phyloP scores from a whole-genome alignment of 2,113 vertebrate species.

The Eretmochelys imbricata region DNA sequence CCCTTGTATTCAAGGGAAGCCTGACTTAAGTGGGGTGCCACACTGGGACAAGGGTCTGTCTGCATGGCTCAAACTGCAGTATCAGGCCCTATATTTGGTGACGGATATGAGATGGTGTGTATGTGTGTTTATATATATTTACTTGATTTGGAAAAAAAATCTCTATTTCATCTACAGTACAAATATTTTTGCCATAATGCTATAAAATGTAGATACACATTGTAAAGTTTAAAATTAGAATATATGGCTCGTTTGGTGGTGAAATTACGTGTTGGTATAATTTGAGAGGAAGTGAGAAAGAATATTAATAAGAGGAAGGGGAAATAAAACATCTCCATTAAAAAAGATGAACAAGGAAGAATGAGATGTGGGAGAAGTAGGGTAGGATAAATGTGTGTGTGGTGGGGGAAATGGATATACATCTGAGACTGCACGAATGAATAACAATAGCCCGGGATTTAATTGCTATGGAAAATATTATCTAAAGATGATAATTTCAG shows the following conservation, averaged over 20 bases:
- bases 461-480: slow-evolving; percentile 18
- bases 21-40: background rate
- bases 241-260: background rate
- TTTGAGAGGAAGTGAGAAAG: slow-evolving; percentile 32
- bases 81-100: background rate
- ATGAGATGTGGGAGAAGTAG: slow-evolving; percentile 36
- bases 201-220: background rate
- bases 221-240: slow-evolving; percentile 34
- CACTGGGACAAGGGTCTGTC: background rate
- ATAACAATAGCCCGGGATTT: slow-evolving; percentile 29
- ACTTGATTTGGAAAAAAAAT: background rate
- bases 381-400: slow-evolving; percentile 19
- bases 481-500: slow-evolving; percentile 11
- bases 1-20: background rate
- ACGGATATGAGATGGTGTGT: background rate
- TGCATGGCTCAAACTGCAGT: background rate
- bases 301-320: slow-evolving; percentile 58
- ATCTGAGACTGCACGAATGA: slow-evolving; percentile 45
- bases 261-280: slow-evolving; percentile 42
- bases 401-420: slow-evolving; percentile 35
- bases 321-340: slow-evolving; percentile 20
- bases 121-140: background rate
- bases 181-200: background rate
- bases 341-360: background rate
- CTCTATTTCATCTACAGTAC: background rate